Evolutionary conservation across 2,888 invertebrate genomes (phyloP), one percentile per base, ranked within the genome.

Genomic region (Tenthredo notha): DNA sequence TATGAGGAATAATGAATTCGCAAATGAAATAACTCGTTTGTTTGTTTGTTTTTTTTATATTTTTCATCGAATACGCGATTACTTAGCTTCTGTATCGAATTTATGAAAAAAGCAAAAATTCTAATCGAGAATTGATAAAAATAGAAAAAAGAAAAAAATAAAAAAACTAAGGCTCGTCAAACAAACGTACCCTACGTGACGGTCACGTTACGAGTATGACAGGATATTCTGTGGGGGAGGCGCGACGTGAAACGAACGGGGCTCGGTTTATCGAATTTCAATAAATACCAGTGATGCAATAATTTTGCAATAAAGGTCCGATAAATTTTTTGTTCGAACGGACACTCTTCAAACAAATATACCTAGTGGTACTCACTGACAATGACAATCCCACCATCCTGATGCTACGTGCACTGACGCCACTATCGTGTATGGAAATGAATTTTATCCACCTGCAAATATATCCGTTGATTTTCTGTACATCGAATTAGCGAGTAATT

Each of bases 251-350:
- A 54, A n/a, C 18, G n/a, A 40, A n/a, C 54, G 58, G 21, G 83
- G 85, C 86, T 87, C 87, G 86, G 87, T 88, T 88, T 86, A 88
- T 87, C 88, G 87, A 88, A 88, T 87, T 88, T 87, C 88, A 87
- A 88, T 88, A 88, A 88, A 87, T 87, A 88, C 86, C 85, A 78
- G 77, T 82, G 84, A 84, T 80, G 84, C 86, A 87, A 87, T 88
- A 86, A 88, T 87, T 88, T 61, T 78, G 72, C 83, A 85, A 67
- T n/a, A 84, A 86, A 80, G 47, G 85, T 84, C 78, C 87, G 80
- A 87, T 88, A 88, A 87, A 88, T 88, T 87, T 84, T 85, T 87
- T 85, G 2, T 87, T 86, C 70, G 58, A 85, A 84, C 77, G 70
- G 83, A 78, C 77, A 86, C 86, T 86, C 86, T 84, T 86, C 61